These are phyloP conservation scores for Drosophila leonis DNA, from an alignment of 2,888 invertebrate genomes.

Conservation along the genomic window DNA sequence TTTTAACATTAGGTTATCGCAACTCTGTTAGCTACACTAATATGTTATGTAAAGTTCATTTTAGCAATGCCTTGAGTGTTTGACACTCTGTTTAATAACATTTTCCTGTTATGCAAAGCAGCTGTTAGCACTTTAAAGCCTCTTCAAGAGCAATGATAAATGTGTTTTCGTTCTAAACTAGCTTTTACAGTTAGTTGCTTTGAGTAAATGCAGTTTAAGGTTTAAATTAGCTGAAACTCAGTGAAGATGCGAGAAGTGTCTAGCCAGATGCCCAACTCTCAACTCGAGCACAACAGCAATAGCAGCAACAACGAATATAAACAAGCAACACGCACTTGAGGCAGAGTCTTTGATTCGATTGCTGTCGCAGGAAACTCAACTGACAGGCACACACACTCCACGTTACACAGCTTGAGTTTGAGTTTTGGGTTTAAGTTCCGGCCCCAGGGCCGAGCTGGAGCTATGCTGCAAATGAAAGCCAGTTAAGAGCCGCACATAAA, in stretches of 20 bases:
- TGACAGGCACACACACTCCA: conserved; percentile 22
- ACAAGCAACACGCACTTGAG: conserved; percentile 6
- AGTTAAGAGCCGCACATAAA: conserved; percentile 30
- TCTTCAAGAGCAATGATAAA: background rate
- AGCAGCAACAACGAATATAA: background rate
- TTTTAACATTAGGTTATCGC: no score
- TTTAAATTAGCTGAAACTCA: conserved; percentile 14
- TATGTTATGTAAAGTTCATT: no score
- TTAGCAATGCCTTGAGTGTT: no score
- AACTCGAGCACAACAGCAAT: conserved; percentile 10
- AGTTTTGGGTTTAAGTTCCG: conserved; percentile 1
- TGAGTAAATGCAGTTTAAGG: background rate
- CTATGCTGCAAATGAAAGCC: conserved; percentile 30
- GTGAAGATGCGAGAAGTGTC: conserved; percentile 14
- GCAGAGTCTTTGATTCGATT: conserved; percentile 20
- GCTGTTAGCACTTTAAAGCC: no score
- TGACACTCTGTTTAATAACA: no score
- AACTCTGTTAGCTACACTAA: no score
- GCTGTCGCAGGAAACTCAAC: conserved; percentile 26
- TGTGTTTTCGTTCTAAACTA: background rate
- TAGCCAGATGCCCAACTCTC: conserved; percentile 21
- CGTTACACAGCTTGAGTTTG: conserved; percentile 7
- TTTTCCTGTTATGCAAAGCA: background rate
- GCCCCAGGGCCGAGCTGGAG: background rate
- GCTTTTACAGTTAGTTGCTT: background rate